Base-by-base conservation (phyloP, 2,113 vertebrate genomes). In the Neogobius melanostomus region DNA sequence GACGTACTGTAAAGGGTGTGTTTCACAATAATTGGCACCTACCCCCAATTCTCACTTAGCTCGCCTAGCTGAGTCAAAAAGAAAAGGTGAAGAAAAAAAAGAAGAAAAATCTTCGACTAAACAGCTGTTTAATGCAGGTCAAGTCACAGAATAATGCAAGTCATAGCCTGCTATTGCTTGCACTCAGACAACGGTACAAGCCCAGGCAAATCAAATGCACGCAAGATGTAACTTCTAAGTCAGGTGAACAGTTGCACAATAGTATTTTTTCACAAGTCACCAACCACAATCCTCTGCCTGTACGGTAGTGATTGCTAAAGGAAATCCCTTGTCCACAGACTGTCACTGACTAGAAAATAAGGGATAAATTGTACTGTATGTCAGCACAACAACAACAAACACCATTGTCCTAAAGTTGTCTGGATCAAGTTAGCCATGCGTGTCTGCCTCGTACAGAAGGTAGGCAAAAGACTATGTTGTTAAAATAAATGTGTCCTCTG, bases 181-280 rank as follows among this genome's bases (percentile, higher is more conserved):
- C 45, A 66, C 28, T 64, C n/a, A 61, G 75, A 68, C 47, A 60
- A 44, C 15, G 46, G 42, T 71, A 57, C 71, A 53, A 46, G 16
- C 12, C 50, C n/a, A 5, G 14, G 67, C 44, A 50, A 76, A 81
- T 45, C 44, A 50, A 74, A 81, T 42, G 46, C 69, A 71, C 59
- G 74, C 80, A 89, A 76, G 71, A 85, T 75, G 79, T 51, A 43
- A 71, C 72, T 75, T 76, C 71, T 71, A 53, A 15, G 67, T 73
- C 70, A 85, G 67, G 83, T 89, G 77, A 88, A 90, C 82, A 89
- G 80, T 87, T 86, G 74, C 85, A 53, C 68, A 79, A 88, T 83
- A 63, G 51, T 74, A 75, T 69, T 83, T 36, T 91, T 89, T 78
- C 70, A 85, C 84, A 87, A 85, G 74, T 76, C 87, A 85, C 78